Evolutionary conservation across 1,140 invertebrate species (phyloP).

Genomic region (Laupala kohalensis): DNA sequence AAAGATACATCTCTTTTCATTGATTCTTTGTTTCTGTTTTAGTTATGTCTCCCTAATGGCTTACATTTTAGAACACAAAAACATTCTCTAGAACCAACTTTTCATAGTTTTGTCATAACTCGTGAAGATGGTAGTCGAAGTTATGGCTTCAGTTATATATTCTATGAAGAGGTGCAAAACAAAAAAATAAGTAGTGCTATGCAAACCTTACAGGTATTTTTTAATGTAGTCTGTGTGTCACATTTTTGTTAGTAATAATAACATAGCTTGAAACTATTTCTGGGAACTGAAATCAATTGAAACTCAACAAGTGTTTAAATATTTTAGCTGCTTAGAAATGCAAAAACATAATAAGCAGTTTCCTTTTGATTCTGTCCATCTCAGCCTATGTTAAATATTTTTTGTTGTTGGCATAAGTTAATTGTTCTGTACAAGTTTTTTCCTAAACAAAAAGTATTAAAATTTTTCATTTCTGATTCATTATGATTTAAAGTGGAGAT

Average conservation of each 20-base stretch:
- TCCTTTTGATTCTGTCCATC: too few species aligned
- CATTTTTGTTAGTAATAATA: not conserved
- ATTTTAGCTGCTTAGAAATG: too few species aligned
- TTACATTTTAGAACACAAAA: conserved; percentile 89
- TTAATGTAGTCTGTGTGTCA: conserved; percentile 5
- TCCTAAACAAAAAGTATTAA: too few species aligned
- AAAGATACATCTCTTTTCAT: conserved; percentile 10
- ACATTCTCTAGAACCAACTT: conserved; percentile 72
- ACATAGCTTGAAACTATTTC: too few species aligned
- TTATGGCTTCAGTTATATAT: conserved; percentile 87
- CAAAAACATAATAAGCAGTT: too few species aligned
- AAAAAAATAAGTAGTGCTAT: conserved; percentile 85
- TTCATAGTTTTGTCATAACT: conserved; percentile 95
- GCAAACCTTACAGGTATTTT: conserved; percentile 83
- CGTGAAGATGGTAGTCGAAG: conserved; percentile 87
- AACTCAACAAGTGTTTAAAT: too few species aligned
- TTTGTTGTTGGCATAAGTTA: too few species aligned
- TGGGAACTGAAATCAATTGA: too few species aligned
- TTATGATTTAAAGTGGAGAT: too few species aligned
- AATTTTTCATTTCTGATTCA: too few species aligned
- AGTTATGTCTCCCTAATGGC: conserved; percentile 88
- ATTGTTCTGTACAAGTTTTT: too few species aligned
- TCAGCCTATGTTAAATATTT: too few species aligned
- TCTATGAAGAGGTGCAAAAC: conserved; percentile 90
- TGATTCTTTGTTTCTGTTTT: conserved; percentile 27